A percentile compares a stretch with the other conserved stretches of the same genome.
phyloP scores from a whole-genome alignment of 2,113 vertebrate species.

The Pygathrix nemaeus region DNA sequence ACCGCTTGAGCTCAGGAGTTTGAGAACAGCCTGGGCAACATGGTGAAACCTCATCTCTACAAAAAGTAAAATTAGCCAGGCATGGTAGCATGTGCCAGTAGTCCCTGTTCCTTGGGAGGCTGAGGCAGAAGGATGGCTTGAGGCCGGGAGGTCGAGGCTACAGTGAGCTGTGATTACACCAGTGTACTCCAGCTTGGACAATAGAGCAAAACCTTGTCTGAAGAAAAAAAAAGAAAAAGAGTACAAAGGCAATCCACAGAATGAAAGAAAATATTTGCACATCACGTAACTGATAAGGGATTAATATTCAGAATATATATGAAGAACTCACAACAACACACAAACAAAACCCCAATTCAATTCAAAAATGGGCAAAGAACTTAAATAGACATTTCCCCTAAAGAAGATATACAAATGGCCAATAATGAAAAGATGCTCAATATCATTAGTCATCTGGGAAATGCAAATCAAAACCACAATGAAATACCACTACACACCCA shows the following conservation, averaged over 20 bases:
- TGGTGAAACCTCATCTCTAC: not conserved
- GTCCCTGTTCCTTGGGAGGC: not conserved
- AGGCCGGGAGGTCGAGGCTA: not conserved
- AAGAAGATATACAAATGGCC: not conserved
- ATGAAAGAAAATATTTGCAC: not conserved
- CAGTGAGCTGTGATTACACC: not conserved
- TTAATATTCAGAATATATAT: conserved; percentile 24
- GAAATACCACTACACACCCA: not conserved
- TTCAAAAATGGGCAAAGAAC: not conserved
- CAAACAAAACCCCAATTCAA: not conserved
- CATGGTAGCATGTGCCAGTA: not conserved
- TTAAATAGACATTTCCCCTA: not conserved
- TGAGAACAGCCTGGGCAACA: not conserved
- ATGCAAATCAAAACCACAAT: not conserved
- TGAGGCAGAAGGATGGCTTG: not conserved
- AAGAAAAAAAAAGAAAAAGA: not conserved
- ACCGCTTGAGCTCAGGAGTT: not conserved
- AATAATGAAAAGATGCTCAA: not conserved
- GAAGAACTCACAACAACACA: not conserved
- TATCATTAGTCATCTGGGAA: not conserved
- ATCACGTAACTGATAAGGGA: not conserved
- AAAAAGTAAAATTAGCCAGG: not conserved
- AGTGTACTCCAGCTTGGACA: not conserved
- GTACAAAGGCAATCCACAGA: not conserved
- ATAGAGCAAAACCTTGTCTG: not conserved